Conservation (phyloP, 2,113 vertebrate species). For the Oncorhynchus masou region DNA sequence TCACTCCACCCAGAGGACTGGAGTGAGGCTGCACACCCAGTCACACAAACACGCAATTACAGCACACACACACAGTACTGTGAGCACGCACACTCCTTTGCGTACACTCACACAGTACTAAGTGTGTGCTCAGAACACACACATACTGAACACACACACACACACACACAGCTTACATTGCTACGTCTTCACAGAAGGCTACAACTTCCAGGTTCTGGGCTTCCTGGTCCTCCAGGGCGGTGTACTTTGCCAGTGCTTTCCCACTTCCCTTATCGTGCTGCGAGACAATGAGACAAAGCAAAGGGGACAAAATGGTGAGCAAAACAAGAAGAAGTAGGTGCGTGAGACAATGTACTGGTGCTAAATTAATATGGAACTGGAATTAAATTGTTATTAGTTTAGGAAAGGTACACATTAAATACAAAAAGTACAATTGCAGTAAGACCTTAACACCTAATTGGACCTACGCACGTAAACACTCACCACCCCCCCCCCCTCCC, state of each 20-base stretch:
- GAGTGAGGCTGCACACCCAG: no score
- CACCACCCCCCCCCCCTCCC: no score
- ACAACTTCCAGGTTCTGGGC: constrained; percentile 86
- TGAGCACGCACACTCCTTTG: neutral
- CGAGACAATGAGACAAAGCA: constrained; percentile 18
- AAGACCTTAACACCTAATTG: neutral
- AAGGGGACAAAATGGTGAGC: no score
- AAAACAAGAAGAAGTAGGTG: no score
- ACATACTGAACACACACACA: neutral
- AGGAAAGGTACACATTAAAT: no score
- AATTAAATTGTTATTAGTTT: no score
- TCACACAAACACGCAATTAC: no score
- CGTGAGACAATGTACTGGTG: neutral
- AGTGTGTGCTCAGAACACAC: neutral
- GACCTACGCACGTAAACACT: neutral
- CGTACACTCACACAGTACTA: no score
- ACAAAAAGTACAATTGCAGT: no score
- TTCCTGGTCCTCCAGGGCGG: constrained; percentile 77
- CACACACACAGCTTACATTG: constrained; percentile 73
- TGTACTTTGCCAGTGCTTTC: constrained; percentile 63
- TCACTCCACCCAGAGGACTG: neutral
- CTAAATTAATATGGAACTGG: neutral
- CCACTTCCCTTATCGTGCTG: constrained; percentile 81
- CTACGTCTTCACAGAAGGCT: constrained; percentile 88
- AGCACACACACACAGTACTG: neutral